Evolutionary conservation across 2,888 invertebrate genomes (phyloP).

Genomic region (Candidula unifasciata): DNA sequence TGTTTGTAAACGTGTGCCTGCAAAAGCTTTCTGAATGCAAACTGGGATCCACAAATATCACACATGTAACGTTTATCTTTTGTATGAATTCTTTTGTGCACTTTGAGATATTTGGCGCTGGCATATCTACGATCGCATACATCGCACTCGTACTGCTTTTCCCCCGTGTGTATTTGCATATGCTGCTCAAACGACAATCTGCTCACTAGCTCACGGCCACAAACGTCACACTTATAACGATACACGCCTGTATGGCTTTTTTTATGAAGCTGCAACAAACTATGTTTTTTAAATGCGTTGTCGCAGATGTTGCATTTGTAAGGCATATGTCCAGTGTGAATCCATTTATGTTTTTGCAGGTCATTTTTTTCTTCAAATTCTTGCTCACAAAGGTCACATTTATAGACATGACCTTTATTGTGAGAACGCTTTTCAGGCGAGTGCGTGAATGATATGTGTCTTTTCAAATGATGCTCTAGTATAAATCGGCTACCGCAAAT

Average conservation of each 20-base stretch:
- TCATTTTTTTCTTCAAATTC: no score
- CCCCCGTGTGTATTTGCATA: constrained; percentile 4
- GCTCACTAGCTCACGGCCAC: neutral
- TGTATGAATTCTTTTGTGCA: constrained; percentile 5
- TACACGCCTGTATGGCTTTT: constrained; percentile 17
- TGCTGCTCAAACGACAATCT: neutral
- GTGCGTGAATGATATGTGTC: no score
- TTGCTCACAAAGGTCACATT: no score
- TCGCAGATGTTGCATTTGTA: constrained; percentile 10
- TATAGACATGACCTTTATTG: no score
- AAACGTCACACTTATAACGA: constrained; percentile 17
- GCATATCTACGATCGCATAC: neutral
- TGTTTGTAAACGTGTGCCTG: neutral
- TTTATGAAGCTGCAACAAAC: neutral
- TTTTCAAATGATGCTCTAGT: no score
- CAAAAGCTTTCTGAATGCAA: neutral
- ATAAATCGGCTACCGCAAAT: no score
- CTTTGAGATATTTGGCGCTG: neutral
- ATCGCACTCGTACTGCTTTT: constrained; percentile 14
- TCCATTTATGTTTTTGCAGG: neutral
- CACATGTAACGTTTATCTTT: constrained; percentile 13
- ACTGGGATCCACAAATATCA: neutral
- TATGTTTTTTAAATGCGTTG: neutral
- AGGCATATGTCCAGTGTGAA: neutral
- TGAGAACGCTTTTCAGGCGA: no score